These are phyloP conservation scores for Spermophilus dauricus DNA, from an alignment of 2,113 vertebrate genomes.

Conservation along the genomic window DNA sequence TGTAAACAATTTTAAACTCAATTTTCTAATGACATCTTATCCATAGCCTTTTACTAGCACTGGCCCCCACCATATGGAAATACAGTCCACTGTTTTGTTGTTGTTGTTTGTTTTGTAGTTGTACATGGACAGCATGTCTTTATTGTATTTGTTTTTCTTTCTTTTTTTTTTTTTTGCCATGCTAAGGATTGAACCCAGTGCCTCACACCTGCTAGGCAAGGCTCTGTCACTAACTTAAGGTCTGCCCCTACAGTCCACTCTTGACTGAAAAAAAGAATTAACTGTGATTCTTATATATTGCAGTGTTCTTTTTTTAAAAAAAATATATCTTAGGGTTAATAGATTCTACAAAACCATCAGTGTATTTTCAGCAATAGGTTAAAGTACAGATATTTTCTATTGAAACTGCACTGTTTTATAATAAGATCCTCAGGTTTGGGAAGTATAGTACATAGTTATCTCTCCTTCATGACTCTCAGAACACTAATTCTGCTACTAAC, in stretches of 20 bases:
- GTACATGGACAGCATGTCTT: background rate
- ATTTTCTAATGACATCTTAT: background rate
- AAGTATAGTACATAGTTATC: background rate
- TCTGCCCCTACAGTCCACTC: too few relatives aligned
- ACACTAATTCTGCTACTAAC: background rate
- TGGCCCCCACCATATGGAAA: background rate
- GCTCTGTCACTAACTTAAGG: too few relatives aligned
- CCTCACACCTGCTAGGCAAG: too few relatives aligned
- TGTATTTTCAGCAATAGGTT: background rate
- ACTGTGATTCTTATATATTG: background rate
- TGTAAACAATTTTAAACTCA: background rate
- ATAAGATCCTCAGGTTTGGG: background rate
- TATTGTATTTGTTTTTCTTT: too few relatives aligned
- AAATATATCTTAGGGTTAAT: background rate
- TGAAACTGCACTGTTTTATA: background rate
- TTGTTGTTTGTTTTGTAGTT: background rate
- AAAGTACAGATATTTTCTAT: background rate
- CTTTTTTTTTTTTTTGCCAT: too few relatives aligned
- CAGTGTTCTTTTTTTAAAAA: background rate
- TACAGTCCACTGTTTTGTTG: background rate
- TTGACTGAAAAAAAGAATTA: background rate
- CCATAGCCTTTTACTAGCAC: fast-evolving
- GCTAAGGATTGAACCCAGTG: too few relatives aligned
- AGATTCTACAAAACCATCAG: background rate
- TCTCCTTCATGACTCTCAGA: background rate